Evolutionary conservation across 2,888 invertebrate species (phyloP).

Genomic region (Hydrotaea cyrtoneurina): DNA sequence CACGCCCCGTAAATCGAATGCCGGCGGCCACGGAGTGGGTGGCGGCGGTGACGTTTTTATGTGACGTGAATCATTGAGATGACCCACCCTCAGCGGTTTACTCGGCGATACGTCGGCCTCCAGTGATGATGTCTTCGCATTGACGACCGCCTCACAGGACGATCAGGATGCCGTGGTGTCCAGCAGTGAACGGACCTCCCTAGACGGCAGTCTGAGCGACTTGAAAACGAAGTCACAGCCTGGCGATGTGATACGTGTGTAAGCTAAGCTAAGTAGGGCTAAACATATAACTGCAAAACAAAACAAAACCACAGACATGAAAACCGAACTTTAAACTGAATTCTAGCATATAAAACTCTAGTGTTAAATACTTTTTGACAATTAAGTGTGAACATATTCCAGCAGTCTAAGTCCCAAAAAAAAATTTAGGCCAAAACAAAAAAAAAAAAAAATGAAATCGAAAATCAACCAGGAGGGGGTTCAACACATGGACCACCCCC

Average conservation of each 20-base stretch:
- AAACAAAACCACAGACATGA: not conserved
- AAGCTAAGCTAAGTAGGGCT: conserved; percentile 59
- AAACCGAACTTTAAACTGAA: conserved; percentile 35
- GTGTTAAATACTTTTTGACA: conserved; percentile 33
- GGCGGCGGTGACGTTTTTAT: conserved; percentile 89
- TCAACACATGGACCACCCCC: no score
- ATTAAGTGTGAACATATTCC: conserved; percentile 38
- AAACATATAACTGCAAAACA: not conserved
- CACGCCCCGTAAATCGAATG: conserved; percentile 77
- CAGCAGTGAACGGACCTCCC: conserved; percentile 61
- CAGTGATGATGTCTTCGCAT: conserved; percentile 58
- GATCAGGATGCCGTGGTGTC: conserved; percentile 64
- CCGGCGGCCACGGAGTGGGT: conserved; percentile 55
- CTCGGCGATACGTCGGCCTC: conserved; percentile 64
- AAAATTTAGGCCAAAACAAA: not conserved
- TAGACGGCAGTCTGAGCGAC: conserved; percentile 74
- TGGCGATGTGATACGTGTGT: conserved; percentile 80
- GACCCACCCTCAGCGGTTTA: conserved; percentile 72
- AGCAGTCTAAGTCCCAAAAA: not conserved
- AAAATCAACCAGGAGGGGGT: not conserved
- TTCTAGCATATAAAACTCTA: conserved; percentile 18
- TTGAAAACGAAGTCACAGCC: conserved; percentile 76
- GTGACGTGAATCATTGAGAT: conserved; percentile 84
- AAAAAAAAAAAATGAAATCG: not conserved
- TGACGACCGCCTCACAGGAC: conserved; percentile 51